Evolutionary conservation across 2,888 invertebrate species (phyloP).

Genomic region (Luperina testacea): DNA sequence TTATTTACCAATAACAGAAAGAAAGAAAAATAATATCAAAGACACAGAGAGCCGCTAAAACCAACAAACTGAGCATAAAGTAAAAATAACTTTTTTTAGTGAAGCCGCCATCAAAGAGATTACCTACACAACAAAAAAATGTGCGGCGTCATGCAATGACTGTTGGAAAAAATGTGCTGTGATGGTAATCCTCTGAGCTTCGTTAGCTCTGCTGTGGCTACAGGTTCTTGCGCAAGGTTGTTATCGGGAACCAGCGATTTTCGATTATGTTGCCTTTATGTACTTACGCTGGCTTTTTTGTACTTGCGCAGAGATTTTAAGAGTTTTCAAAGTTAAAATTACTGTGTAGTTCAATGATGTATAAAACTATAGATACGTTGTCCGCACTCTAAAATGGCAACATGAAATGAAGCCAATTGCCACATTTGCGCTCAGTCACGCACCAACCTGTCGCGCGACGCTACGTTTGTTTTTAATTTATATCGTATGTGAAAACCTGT

Average conservation of each 20-base stretch:
- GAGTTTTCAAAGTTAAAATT: not conserved
- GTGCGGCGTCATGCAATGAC: constrained; percentile 63
- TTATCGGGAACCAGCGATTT: constrained; percentile 61
- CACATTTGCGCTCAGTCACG: too few relatives aligned
- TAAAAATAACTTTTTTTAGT: constrained; percentile 67
- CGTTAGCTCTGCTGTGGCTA: constrained; percentile 51
- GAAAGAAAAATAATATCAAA: constrained; percentile 50
- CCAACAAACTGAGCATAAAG: constrained; percentile 51
- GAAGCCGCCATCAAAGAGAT: constrained; percentile 75
- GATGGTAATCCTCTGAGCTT: constrained; percentile 68
- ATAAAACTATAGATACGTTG: too few relatives aligned
- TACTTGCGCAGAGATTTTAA: constrained; percentile 9
- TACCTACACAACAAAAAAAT: constrained; percentile 64
- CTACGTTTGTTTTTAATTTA: too few relatives aligned
- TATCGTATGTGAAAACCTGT: too few relatives aligned
- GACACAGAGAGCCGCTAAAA: constrained; percentile 47
- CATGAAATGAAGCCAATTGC: too few relatives aligned
- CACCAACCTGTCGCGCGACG: too few relatives aligned
- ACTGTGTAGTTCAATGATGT: constrained; percentile 34
- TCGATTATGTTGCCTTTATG: constrained; percentile 37
- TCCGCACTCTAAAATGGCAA: too few relatives aligned
- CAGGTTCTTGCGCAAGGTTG: constrained; percentile 39
- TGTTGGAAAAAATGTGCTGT: constrained; percentile 54
- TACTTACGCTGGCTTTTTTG: constrained; percentile 18
- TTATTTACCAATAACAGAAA: constrained; percentile 48